Conservation (phyloP, 1,140 invertebrate genomes). For the Schlechtendalia chinensis region DNA sequence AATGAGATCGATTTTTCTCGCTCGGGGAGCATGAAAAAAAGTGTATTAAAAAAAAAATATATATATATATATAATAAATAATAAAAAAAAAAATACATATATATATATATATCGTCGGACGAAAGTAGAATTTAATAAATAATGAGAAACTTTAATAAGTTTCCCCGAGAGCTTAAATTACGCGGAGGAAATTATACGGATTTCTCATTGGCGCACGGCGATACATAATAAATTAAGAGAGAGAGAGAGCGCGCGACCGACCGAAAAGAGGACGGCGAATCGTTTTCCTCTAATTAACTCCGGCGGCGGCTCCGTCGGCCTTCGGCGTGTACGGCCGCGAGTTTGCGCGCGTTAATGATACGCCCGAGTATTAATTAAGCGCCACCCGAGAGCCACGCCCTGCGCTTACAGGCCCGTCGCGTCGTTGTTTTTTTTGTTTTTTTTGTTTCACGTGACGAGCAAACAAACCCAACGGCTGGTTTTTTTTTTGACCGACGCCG, state of each 20-base stretch:
- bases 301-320: too few species aligned
- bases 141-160: constrained; percentile 50
- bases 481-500: too few species aligned
- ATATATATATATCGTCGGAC: constrained; percentile 19
- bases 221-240: constrained; percentile 49
- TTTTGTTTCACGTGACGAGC: neutral
- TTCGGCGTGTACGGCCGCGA: neutral
- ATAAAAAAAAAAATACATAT: constrained; percentile 18
- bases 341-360: constrained; percentile 49
- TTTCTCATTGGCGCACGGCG: constrained; percentile 40
- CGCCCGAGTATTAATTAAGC: constrained; percentile 48
- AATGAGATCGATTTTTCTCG: constrained; percentile 46
- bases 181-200: constrained; percentile 49
- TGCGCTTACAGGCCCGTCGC: neutral
- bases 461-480: neutral
- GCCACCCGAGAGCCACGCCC: constrained; percentile 45
- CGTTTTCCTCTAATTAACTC: constrained; percentile 49
- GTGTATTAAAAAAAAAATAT: constrained; percentile 38
- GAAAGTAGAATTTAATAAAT: constrained; percentile 48
- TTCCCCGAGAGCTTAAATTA: constrained; percentile 41
- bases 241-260: neutral
- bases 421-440: constrained; percentile 12
- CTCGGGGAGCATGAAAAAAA: neutral
- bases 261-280: neutral
- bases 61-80: neutral